phyloP scores from a whole-genome alignment of 2,113 vertebrate genomes.

The Lynx canadensis region DNA sequence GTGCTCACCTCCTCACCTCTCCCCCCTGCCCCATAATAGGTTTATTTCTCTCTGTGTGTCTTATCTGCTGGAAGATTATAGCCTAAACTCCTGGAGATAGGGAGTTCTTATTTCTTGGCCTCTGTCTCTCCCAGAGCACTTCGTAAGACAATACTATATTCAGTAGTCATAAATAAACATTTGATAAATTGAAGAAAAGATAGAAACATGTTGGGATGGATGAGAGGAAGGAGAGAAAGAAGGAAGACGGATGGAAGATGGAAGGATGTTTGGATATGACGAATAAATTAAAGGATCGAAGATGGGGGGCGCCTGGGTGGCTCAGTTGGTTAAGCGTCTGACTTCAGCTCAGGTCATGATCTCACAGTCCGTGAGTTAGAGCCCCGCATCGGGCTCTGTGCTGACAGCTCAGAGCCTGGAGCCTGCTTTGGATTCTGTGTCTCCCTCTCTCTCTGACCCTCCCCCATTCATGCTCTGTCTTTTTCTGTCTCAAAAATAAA shows the following conservation, averaged over 20 bases:
- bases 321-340: too few relatives aligned
- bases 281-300: background rate
- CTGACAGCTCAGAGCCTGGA: too few relatives aligned
- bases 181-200: constrained; percentile 25
- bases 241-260: background rate
- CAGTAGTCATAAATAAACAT: background rate
- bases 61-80: constrained; percentile 17
- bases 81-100: background rate
- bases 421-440: too few relatives aligned
- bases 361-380: too few relatives aligned
- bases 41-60: background rate
- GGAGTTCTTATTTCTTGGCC: background rate
- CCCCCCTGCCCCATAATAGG: background rate
- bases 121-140: background rate
- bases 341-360: too few relatives aligned
- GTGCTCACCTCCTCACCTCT: background rate
- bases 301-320: too few relatives aligned
- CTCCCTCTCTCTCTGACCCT: too few relatives aligned
- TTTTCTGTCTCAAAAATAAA: too few relatives aligned
- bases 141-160: background rate
- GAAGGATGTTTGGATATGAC: background rate
- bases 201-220: background rate
- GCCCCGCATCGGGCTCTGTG: too few relatives aligned
- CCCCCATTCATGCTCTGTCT: too few relatives aligned
- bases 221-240: background rate